phyloP scores from a whole-genome alignment of 2,113 vertebrate genomes.

The Tonatia bakeri region DNA sequence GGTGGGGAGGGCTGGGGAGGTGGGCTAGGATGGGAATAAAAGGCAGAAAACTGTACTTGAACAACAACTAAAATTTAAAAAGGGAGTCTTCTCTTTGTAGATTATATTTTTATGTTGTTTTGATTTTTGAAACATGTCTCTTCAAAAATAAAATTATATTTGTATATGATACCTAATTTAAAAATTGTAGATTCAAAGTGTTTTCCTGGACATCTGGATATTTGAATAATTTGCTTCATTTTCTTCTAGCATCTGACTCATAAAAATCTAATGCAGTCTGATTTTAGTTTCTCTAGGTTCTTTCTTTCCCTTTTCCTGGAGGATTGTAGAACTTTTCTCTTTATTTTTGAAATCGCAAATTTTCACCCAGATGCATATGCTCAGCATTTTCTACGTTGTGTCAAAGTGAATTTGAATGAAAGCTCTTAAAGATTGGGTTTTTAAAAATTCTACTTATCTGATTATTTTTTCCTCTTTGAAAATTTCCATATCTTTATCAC shows the following conservation, averaged over 20 bases:
- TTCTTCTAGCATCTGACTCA: neutral
- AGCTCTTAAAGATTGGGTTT: neutral
- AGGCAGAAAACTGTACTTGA: no score
- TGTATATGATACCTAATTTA: neutral
- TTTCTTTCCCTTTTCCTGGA: neutral
- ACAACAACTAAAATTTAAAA: no score
- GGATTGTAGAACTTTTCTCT: neutral
- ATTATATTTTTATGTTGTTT: neutral
- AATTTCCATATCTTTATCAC: neutral
- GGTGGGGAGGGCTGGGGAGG: no score
- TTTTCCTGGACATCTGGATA: neutral
- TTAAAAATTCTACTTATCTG: neutral
- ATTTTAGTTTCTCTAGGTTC: neutral
- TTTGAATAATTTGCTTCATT: neutral
- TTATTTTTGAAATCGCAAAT: neutral
- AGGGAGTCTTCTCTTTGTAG: neutral
- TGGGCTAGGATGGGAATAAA: no score
- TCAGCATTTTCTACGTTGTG: neutral
- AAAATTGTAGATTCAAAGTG: neutral
- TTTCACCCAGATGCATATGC: neutral
- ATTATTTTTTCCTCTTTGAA: neutral
- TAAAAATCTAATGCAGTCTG: neutral
- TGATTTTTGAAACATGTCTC: neutral
- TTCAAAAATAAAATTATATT: constrained; percentile 26
- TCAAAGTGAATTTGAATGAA: neutral